Conservation (phyloP, 2,797 vertebrate genomes). For the Poeciliopsis paucimaculata region DNA sequence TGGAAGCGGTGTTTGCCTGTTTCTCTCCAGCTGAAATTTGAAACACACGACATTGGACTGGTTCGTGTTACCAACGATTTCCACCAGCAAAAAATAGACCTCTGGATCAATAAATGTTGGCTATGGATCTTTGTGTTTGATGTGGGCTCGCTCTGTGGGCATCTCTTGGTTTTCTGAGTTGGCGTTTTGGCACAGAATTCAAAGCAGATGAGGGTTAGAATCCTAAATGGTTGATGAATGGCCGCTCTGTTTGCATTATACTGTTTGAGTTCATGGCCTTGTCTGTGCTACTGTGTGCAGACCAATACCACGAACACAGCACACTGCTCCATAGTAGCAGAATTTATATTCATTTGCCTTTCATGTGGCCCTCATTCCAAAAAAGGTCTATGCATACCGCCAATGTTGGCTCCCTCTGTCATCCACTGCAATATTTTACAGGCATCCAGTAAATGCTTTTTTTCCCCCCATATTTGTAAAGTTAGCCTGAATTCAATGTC, state of each 20-base stretch:
- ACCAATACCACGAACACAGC: background rate
- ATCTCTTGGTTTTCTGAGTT: conserved; percentile 27
- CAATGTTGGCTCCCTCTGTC: background rate
- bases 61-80: conserved; percentile 51
- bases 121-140: conserved; percentile 53
- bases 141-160: conserved; percentile 30
- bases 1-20: background rate
- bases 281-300: conserved; percentile 16
- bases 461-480: background rate
- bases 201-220: conserved; percentile 63
- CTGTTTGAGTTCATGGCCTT: conserved; percentile 40
- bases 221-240: conserved; percentile 53
- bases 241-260: conserved; percentile 34
- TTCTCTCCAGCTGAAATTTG: conserved; percentile 17
- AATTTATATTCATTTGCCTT: background rate
- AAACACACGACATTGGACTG: conserved; percentile 26
- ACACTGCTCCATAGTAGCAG: background rate
- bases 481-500: background rate
- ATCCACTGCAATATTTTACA: background rate
- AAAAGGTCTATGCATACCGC: background rate
- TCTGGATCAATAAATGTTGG: conserved; percentile 61
- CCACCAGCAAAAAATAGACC: conserved; percentile 45
- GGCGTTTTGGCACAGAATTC: conserved; percentile 62
- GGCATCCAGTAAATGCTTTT: background rate
- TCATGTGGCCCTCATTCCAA: background rate